Evolutionary conservation across 2,113 vertebrate species (phyloP).

Genomic region (Chaetura pelagica): DNA sequence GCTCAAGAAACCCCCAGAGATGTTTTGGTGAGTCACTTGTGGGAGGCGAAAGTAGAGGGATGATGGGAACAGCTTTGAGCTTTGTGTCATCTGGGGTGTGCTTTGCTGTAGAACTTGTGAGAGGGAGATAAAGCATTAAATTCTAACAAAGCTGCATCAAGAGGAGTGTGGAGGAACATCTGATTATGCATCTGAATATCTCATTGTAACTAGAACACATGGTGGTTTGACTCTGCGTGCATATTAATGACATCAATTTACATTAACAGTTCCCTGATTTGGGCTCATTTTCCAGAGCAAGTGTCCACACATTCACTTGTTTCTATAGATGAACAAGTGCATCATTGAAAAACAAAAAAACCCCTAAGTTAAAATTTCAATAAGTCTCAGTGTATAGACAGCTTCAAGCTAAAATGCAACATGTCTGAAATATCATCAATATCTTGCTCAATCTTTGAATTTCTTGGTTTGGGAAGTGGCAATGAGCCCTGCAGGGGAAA

Average conservation of each 20-base stretch:
- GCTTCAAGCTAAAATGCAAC: neutral
- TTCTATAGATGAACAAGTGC: neutral
- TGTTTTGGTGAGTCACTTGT: rapidly evolving
- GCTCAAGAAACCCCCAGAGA: neutral
- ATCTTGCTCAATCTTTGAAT: neutral
- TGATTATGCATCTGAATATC: rapidly evolving
- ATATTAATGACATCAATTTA: neutral
- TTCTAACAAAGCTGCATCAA: rapidly evolving
- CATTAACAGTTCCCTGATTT: no score
- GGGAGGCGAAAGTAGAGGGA: neutral
- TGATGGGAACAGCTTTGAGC: neutral
- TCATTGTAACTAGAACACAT: rapidly evolving
- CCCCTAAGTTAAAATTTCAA: neutral
- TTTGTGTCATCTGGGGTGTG: no score
- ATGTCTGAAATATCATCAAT: neutral
- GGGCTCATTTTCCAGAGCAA: rapidly evolving
- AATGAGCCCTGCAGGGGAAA: no score
- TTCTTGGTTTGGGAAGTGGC: neutral
- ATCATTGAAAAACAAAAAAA: neutral
- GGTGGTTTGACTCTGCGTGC: neutral
- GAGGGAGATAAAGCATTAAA: neutral
- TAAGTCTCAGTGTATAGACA: neutral
- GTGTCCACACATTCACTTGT: no score
- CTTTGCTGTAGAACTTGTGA: neutral
- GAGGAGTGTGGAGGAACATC: neutral